Percentiles rank a stretch among this genome's conserved stretches.
These are phyloP conservation scores for Limnephilus auricula DNA, from an alignment of 2,888 invertebrate genomes.

Conservation along the genomic window DNA sequence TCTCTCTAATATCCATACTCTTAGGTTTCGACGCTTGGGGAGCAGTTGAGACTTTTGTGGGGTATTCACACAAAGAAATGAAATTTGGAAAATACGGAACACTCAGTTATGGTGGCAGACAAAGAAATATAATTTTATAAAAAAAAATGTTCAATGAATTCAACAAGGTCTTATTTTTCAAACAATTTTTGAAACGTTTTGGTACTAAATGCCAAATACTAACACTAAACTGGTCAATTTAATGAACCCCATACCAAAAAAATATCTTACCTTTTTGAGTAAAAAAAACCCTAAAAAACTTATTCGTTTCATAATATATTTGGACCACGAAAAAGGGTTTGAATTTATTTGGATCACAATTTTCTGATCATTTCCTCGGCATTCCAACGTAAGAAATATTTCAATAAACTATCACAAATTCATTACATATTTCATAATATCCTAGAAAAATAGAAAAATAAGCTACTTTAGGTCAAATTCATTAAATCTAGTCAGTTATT, in stretches of 20 bases:
- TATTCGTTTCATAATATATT: background rate
- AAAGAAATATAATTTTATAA: too few species aligned
- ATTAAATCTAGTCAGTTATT: background rate
- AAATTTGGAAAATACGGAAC: too few species aligned
- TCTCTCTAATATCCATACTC: too few species aligned
- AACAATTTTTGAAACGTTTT: background rate
- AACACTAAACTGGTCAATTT: background rate
- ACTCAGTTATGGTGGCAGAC: too few species aligned
- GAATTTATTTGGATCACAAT: background rate
- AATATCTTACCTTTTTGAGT: background rate
- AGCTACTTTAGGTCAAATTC: background rate
- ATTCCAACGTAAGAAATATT: conserved; percentile 2
- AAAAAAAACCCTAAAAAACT: background rate
- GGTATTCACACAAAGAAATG: too few species aligned
- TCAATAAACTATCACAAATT: conserved; percentile 3
- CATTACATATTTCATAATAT: background rate
- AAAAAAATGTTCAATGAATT: too few species aligned
- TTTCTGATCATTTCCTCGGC: background rate
- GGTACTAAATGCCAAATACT: background rate
- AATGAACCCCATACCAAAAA: background rate
- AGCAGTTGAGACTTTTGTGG: too few species aligned
- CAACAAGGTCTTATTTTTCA: background rate
- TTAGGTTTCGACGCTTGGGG: too few species aligned
- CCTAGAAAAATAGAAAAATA: background rate
- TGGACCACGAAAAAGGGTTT: background rate